phyloP scores from a whole-genome alignment of 23 tunicate species.

The Trididemnum nubilum region DNA sequence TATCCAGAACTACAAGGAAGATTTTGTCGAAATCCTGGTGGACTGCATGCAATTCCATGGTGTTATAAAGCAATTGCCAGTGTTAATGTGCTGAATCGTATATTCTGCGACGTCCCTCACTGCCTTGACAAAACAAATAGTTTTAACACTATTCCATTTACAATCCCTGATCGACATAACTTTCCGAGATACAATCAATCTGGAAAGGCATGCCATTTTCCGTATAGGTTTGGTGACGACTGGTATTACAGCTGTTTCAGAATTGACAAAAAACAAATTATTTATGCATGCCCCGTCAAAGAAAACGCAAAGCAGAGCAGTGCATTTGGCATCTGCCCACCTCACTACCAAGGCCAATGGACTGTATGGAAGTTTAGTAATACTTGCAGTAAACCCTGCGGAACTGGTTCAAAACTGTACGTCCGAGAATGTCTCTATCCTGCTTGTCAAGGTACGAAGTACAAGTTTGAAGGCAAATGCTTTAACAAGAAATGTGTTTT shows the following conservation, averaged over 20 bases:
- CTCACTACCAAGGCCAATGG: constrained; percentile 58
- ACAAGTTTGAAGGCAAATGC: constrained; percentile 51
- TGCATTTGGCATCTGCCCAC: constrained; percentile 51
- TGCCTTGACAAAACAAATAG: constrained; percentile 19
- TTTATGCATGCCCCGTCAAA: not conserved
- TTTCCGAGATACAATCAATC: not conserved
- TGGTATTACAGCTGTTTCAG: constrained; percentile 37
- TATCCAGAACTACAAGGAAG: constrained; percentile 27
- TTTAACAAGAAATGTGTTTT: constrained; percentile 43
- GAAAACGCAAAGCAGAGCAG: not conserved
- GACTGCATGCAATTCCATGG: constrained; percentile 52
- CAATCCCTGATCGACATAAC: constrained; percentile 36
- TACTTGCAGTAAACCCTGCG: constrained; percentile 57
- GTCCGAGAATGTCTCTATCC: constrained; percentile 70
- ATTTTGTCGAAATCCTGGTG: constrained; percentile 79
- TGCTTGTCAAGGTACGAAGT: constrained; percentile 50
- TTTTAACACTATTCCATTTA: constrained; percentile 53
- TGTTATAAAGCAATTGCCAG: constrained; percentile 28
- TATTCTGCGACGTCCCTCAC: constrained; percentile 43
- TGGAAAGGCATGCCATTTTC: constrained; percentile 46
- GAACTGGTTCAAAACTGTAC: constrained; percentile 36
- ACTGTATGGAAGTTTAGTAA: constrained; percentile 35
- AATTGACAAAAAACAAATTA: not conserved
- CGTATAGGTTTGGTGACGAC: constrained; percentile 13
- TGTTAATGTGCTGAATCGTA: not conserved